Evolutionary conservation across 2,113 vertebrate genomes (phyloP).

Genomic region (Nanorana parkeri): DNA sequence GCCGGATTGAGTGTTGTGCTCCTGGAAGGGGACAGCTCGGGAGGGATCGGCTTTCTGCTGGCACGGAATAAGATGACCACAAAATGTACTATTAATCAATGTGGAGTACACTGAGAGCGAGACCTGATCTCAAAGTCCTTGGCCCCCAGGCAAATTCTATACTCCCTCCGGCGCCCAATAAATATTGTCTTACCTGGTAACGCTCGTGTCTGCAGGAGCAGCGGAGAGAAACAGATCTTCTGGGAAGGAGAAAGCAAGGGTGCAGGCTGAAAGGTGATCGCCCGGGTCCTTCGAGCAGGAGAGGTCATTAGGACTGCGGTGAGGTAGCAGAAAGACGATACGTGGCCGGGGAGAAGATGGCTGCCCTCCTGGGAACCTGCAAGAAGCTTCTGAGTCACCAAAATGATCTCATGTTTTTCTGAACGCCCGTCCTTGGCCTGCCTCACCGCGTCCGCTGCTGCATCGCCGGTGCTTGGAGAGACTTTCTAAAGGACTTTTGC

Average conservation of each 20-base stretch:
- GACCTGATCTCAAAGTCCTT: conserved; percentile 39
- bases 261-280: conserved; percentile 4
- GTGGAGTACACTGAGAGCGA: conserved; percentile 21
- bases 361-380: not conserved
- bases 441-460: too few relatives aligned
- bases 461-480: too few relatives aligned
- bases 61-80: conserved; percentile 44
- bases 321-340: conserved; percentile 12
- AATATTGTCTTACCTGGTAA: conserved; percentile 54
- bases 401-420: not conserved
- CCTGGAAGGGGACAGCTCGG: conserved; percentile 14
- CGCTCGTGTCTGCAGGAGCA: conserved; percentile 45
- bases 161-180: conserved; percentile 40
- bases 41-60: conserved; percentile 44
- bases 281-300: not conserved
- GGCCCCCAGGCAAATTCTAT: conserved; percentile 26
- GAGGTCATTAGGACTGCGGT: conserved; percentile 46
- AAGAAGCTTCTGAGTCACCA: not conserved
- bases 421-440: not conserved
- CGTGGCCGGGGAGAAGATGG: not conserved
- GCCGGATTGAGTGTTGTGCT: conserved; percentile 14
- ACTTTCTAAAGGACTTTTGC: too few relatives aligned
- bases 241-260: conserved; percentile 44
- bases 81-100: conserved; percentile 51
- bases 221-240: conserved; percentile 3